Evolutionary conservation across 2,113 vertebrate genomes (phyloP), one percentile per base, ranked within the genome.

Genomic region (Rousettus leschenaultii): DNA sequence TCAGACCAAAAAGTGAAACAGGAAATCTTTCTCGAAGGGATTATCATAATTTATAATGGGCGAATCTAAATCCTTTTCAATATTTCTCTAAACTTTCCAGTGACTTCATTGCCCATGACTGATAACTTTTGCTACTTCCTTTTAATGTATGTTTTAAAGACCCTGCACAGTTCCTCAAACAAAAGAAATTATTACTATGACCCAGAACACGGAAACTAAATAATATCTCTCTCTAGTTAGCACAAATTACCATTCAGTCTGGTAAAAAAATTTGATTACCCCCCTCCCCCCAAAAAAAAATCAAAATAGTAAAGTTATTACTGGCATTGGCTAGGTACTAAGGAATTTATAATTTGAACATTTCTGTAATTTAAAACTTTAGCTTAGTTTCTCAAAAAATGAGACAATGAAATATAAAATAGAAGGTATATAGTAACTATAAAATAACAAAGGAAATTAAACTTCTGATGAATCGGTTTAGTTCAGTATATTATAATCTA

Each of bases 1-100:
- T 89, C 86, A 97, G 85, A 97, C 89, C 97, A 96, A 98, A 97
- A 82, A 89, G 77, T 96, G 93, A 95, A 98, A 97, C 90, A 95
- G 73, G 74, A 90, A 97, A 86, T 79, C 73, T 90, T 97, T 96
- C 95, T 89, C 92, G 94, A 94, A 94, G 59, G 38, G 38, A 97
- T 97, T 94, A 96, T 87, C 96, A 97, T 97, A 97, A 96, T 75
- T 85, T 95, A 96, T 95, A 95, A 96, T 95, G 80, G 97, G 74
- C 78, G 94, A 97, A 79, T 80, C 57, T 94, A 70, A 97, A 80
- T 61, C 96, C 91, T 95, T 91, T 89, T 74, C 93, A 97, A 12
- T 96, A 91, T 89, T 96, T 93, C 94, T 94, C 82, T 74, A 70
- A 93, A 86, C 68, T 96, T 95, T 96, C 79, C 68, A 89, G 18